These are phyloP conservation scores for Oscheius myriophilus DNA, from an alignment of 2,888 invertebrate genomes.

Conservation along the genomic window DNA sequence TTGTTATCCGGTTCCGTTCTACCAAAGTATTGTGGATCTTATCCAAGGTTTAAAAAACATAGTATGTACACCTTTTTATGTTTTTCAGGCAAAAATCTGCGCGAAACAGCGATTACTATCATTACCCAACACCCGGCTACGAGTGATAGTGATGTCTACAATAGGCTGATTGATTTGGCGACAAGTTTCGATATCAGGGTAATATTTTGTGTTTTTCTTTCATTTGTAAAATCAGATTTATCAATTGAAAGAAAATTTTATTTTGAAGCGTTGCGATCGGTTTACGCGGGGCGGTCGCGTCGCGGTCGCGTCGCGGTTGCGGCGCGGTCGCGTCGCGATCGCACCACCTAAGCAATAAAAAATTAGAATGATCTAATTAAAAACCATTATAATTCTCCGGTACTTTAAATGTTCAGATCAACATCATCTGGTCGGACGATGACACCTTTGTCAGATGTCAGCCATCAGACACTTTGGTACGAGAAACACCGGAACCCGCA, in stretches of 20 bases:
- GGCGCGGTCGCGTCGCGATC: no score
- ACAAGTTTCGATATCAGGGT: conserved; percentile 21
- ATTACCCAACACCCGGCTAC: conserved; percentile 22
- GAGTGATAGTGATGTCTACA: background rate
- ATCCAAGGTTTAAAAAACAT: no score
- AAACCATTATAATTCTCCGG: no score
- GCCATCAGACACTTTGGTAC: background rate
- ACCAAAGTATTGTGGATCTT: background rate
- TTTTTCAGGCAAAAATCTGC: background rate
- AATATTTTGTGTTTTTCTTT: background rate
- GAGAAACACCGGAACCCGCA: background rate
- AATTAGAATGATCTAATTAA: no score
- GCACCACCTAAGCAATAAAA: no score
- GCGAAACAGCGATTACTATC: conserved; percentile 24
- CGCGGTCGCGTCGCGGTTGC: no score
- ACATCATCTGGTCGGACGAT: conserved; percentile 23
- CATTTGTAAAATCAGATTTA: no score
- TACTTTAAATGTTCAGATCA: conserved; percentile 13
- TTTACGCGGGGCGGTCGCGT: no score
- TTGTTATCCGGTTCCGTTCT: background rate
- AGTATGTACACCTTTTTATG: no score
- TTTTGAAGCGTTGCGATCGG: no score
- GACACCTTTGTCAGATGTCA: conserved; percentile 20
- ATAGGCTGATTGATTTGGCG: background rate
- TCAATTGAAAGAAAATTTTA: no score